These are phyloP conservation scores for Syrrhaptes paradoxus DNA, from an alignment of 2,113 vertebrate genomes.

Conservation along the genomic window DNA sequence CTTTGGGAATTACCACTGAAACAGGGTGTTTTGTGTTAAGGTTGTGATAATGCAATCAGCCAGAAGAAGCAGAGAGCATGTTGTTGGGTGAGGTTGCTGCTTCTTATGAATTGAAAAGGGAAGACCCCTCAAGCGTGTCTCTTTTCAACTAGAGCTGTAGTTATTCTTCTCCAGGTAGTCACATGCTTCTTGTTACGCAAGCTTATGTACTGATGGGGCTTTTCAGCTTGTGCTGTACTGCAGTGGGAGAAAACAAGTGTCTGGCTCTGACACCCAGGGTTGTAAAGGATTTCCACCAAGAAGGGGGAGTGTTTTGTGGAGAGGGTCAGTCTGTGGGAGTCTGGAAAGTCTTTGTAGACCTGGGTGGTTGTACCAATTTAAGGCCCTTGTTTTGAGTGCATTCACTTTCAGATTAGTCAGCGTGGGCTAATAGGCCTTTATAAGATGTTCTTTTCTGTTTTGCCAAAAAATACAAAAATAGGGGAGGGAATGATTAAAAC, in stretches of 20 bases:
- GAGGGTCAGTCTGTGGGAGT: not conserved
- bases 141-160: not conserved
- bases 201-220: not conserved
- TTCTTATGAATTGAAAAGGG: not conserved
- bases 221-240: not conserved
- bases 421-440: not conserved
- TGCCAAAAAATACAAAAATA: constrained; percentile 4
- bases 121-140: not conserved
- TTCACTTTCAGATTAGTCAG: constrained; percentile 18
- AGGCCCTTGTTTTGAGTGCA: not conserved
- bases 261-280: not conserved
- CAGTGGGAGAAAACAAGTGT: not conserved
- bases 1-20: not conserved
- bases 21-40: not conserved
- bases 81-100: not conserved
- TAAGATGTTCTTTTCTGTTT: not conserved
- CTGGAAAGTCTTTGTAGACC: not conserved
- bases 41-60: not conserved
- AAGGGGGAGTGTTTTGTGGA: not conserved
- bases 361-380: not conserved
- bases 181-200: not conserved
- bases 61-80: not conserved
- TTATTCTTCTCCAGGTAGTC: not conserved
- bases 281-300: not conserved
- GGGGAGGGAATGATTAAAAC: not conserved